phyloP scores from a whole-genome alignment of 1,140 invertebrate species.

The Chironomus striatipennis region DNA sequence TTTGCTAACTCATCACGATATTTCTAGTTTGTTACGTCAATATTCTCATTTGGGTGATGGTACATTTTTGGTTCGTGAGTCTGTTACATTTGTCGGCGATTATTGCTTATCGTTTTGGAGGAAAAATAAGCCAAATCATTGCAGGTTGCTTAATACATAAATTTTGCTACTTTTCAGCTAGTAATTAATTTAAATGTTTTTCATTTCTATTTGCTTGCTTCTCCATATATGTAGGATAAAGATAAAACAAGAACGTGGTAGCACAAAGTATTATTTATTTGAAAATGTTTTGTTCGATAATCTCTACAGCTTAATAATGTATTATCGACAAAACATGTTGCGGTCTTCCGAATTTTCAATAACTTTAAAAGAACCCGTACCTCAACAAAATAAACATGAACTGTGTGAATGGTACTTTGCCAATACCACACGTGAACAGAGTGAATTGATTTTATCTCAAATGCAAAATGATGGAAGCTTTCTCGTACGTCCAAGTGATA shows the following conservation, averaged over 20 bases:
- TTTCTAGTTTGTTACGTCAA: slow-evolving; percentile 49
- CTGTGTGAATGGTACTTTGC: slow-evolving; percentile 91
- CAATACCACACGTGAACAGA: slow-evolving; percentile 64
- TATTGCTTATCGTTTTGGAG: slow-evolving; percentile 94
- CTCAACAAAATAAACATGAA: slow-evolving; percentile 90
- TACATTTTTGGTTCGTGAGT: slow-evolving; percentile 89
- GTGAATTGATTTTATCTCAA: slow-evolving; percentile 78
- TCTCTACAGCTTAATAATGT: slow-evolving; percentile 83
- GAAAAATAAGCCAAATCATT: slow-evolving; percentile 83
- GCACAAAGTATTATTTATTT: slow-evolving; percentile 85
- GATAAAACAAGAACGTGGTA: slow-evolving; percentile 77
- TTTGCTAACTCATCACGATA: neutral
- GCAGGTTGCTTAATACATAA: slow-evolving; percentile 38
- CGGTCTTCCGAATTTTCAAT: slow-evolving; percentile 81
- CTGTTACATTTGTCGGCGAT: slow-evolving; percentile 93
- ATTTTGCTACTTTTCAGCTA: neutral
- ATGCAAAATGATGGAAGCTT: slow-evolving; percentile 84
- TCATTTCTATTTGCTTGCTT: neutral
- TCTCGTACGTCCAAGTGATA: slow-evolving; percentile 79
- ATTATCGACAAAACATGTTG: slow-evolving; percentile 80
- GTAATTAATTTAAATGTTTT: neutral
- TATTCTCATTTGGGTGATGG: slow-evolving; percentile 87
- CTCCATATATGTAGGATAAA: slow-evolving; percentile 55
- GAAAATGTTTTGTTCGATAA: slow-evolving; percentile 86
- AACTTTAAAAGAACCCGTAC: slow-evolving; percentile 80